These are phyloP conservation scores for Fukomys damarensis DNA, from an alignment of 2,113 vertebrate genomes.

Conservation along the genomic window DNA sequence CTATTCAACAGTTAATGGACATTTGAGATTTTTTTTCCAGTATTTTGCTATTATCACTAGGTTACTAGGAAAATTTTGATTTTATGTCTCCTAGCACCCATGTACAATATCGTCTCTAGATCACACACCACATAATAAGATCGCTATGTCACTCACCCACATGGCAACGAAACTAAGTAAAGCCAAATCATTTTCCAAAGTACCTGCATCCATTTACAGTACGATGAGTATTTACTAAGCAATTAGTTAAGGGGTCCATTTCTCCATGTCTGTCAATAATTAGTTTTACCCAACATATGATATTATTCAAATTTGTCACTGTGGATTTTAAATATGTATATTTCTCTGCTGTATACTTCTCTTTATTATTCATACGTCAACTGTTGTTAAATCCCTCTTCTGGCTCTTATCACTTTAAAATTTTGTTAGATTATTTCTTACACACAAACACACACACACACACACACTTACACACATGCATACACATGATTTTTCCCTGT, in stretches of 20 bases:
- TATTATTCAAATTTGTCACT: neutral
- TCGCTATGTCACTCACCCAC: neutral
- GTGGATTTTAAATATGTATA: neutral
- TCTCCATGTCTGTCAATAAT: neutral
- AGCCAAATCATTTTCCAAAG: neutral
- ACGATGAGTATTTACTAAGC: neutral
- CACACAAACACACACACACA: neutral
- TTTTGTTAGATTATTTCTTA: neutral
- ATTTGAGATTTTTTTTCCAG: neutral
- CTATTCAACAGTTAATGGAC: neutral
- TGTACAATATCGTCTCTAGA: neutral
- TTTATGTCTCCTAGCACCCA: neutral
- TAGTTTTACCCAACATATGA: neutral
- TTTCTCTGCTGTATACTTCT: neutral
- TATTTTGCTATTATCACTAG: neutral
- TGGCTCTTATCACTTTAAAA: neutral
- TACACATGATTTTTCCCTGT: neutral
- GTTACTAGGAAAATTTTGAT: neutral
- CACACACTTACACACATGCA: neutral
- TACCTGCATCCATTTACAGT: neutral
- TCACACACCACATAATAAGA: neutral
- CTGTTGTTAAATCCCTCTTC: neutral
- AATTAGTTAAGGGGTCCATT: neutral
- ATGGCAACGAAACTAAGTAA: neutral
- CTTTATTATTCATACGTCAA: neutral